These are phyloP conservation scores for Lucinisca nassula DNA, from an alignment of 2,888 invertebrate genomes.

Conservation along the genomic window DNA sequence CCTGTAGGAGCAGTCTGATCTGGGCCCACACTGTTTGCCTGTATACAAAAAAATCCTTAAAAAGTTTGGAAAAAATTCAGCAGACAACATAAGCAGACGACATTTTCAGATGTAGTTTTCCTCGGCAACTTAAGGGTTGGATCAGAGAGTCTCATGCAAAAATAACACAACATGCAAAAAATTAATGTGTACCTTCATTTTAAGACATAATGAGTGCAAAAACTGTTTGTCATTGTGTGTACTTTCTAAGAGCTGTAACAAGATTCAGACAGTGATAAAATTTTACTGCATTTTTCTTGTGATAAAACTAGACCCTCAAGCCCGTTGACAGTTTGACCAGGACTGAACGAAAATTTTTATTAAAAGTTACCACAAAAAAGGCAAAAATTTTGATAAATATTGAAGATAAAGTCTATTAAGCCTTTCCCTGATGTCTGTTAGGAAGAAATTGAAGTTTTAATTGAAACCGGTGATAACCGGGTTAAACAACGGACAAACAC, in stretches of 20 bases:
- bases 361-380: neutral
- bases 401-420: neutral
- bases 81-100: too few relatives aligned
- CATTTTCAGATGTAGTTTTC: too few relatives aligned
- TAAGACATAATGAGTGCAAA: neutral
- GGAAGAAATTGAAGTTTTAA: neutral
- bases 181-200: too few relatives aligned
- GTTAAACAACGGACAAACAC: slow-evolving; percentile 9
- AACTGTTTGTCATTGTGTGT: neutral
- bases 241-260: neutral
- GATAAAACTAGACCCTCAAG: neutral
- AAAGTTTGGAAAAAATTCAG: too few relatives aligned
- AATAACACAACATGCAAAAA: too few relatives aligned
- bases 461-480: neutral
- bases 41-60: too few relatives aligned
- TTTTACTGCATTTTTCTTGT: neutral
- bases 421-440: neutral
- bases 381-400: neutral
- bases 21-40: too few relatives aligned
- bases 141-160: too few relatives aligned
- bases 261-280: slow-evolving; percentile 1
- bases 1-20: too few relatives aligned
- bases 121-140: too few relatives aligned
- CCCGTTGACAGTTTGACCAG: neutral
- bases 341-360: neutral